Evolutionary conservation across 2,113 vertebrate species (phyloP), one percentile per base, ranked within the genome.

Genomic region (Athene cunicularia): DNA sequence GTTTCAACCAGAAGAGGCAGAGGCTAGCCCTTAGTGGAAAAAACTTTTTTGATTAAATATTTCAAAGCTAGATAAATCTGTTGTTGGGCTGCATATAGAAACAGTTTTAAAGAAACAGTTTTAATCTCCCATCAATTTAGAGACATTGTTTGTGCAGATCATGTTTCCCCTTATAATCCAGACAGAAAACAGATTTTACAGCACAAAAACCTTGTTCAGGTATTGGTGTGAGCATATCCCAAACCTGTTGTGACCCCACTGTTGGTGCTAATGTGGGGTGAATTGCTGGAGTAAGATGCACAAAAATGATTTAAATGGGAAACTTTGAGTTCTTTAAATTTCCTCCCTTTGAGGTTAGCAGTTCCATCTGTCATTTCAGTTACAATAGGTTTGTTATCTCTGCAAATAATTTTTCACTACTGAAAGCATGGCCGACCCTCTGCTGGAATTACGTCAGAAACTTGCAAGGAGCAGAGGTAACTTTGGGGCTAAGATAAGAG

Each of bases 341-440:
- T 80, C 76, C 45, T 85, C 55, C 58, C 66, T 87, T 88, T 63
- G 80, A 85, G 70, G 45, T 75, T 74, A 68, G 35, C 11, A 10
- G 20, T 60, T 80, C 55, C 60, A 84, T 84, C n/a, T 5, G 12
- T 91, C 55, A 60, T 84, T 80, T 85, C 41, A 50, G 22, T 80
- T 89, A 43, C n/a, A 47, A 59, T 21, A 47, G 20, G 13, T 81
- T 92, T 92, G 35, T 93, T 95, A 79, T 49, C 70, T 60, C 45
- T 95, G 74, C 50, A 91, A 91, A 89, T 55, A 89, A 68, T 66
- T 90, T 91, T 94, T 91, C 86, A 68, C 62, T 76, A 41, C 75
- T 62, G 71, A 80, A 79, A 90, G 58, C n/a, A 18, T 8, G 92
- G 37, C 41, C 35, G 43, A 56, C 37, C 21, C 41, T 84, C 50